Base-by-base conservation (phyloP, 2,797 vertebrate genomes). In the Champsocephalus gunnari region DNA sequence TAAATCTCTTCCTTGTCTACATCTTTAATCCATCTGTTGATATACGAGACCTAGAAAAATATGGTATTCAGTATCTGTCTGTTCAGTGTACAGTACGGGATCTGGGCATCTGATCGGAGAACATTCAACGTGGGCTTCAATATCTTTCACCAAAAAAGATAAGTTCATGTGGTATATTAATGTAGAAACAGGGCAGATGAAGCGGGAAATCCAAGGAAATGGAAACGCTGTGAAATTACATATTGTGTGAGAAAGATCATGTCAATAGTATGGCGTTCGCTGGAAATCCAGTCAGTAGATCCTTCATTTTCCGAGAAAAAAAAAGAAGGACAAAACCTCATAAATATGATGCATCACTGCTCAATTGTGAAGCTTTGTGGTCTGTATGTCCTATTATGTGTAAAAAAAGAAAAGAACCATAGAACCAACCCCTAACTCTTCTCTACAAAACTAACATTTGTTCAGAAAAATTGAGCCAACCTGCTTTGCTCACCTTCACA, bases 21-120 rank as follows among this genome's bases (percentile, higher is more conserved):
- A 74, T 78, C 69, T 86, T 84, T 73, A 59, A 82, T 81, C 81
- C 85, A 82, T 88, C 88, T 84, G 86, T 86, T 78, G 88, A 90
- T 77, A 82, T 79, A 77, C 84, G 82, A 91, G 88, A 89, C 77
- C 89, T 93, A 94, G 86, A 93, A 93, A 93, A 92, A 93, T 93
- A 94, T 88, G 91, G 63, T 91, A 85, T 91, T 93, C 83, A 85
- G 75, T 84, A 90, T 91, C 84, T 93, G 86, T 93, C 86, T 82
- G 86, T 79, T 90, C 79, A 86, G 87, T 83, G 74, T 90, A 90
- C 89, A 92, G 91, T 89, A 90, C 85, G 61, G 82, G 82, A 90
- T 82, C 79, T 60, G 77, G 79, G 78, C 73, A 73, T 90, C 89
- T 84, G 85, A 88, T 90, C 75, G 3, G 74, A 84, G 73, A 89